phyloP scores from a whole-genome alignment of 2,888 invertebrate species.

The Nomada hirtipes region DNA sequence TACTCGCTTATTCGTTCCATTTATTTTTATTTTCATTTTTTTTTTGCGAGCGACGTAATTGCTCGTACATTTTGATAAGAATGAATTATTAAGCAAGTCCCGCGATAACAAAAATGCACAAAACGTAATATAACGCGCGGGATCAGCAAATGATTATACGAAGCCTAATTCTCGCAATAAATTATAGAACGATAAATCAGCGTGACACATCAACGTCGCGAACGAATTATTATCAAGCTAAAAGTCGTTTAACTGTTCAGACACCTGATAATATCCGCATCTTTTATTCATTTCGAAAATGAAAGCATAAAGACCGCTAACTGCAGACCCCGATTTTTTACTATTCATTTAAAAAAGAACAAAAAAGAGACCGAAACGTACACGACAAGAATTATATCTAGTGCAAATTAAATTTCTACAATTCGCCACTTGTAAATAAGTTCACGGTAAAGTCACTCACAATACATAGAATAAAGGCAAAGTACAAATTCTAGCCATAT shows the following conservation, averaged over 20 bases:
- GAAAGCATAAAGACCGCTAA: not conserved
- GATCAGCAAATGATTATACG: not conserved
- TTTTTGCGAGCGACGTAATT: conserved; percentile 1
- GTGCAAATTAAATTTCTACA: not conserved
- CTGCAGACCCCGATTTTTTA: not conserved
- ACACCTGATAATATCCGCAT: not conserved
- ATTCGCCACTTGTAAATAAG: not conserved
- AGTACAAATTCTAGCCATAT: conserved; percentile 26
- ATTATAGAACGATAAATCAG: conserved; percentile 4
- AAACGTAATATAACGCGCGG: not conserved
- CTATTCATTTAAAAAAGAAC: not conserved
- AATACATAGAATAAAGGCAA: not conserved
- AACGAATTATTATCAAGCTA: not conserved
- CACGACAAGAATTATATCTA: too few species aligned
- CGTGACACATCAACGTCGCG: not conserved
- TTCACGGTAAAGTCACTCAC: not conserved
- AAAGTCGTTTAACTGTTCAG: not conserved
- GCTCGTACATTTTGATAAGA: not conserved
- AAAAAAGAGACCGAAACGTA: not conserved
- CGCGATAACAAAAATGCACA: conserved; percentile 8
- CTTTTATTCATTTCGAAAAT: not conserved
- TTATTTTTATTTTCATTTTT: not conserved
- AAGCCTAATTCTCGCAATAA: not conserved
- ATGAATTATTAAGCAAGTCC: not conserved
- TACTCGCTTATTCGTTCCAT: not conserved